Evolutionary conservation across 2,888 invertebrate genomes (phyloP).

Genomic region (Acronicta leporina): DNA sequence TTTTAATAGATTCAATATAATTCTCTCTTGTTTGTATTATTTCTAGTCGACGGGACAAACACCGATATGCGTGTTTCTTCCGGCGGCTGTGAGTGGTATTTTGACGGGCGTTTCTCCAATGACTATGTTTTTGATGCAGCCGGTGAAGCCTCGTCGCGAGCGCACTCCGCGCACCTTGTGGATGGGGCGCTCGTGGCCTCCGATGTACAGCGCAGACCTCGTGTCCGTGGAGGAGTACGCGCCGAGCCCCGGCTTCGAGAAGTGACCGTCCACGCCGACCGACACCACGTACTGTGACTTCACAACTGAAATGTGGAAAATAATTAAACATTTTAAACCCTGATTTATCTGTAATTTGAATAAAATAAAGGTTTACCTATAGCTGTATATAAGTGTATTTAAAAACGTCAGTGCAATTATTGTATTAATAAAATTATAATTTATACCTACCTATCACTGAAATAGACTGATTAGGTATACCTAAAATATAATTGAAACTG

Average conservation of each 20-base stretch:
- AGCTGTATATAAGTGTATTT: background rate
- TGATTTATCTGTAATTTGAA: too few species aligned
- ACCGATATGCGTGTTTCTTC: conserved; percentile 93
- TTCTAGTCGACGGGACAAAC: conserved; percentile 93
- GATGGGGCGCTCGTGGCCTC: conserved; percentile 91
- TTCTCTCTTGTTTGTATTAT: background rate
- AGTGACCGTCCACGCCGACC: conserved; percentile 95
- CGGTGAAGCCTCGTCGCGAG: conserved; percentile 92
- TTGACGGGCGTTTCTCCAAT: conserved; percentile 81
- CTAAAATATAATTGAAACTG: too few species aligned
- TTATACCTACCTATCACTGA: too few species aligned
- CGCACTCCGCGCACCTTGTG: conserved; percentile 90
- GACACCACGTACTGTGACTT: conserved; percentile 97
- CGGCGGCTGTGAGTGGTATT: conserved; percentile 85
- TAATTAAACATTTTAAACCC: background rate
- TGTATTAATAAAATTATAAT: too few species aligned
- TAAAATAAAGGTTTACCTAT: background rate
- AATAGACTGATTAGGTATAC: too few species aligned
- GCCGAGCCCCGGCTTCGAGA: conserved; percentile 93
- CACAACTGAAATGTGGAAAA: conserved; percentile 88
- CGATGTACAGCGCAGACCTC: conserved; percentile 95
- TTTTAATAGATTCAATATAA: too few species aligned
- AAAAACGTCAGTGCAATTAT: too few species aligned
- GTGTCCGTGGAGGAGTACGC: conserved; percentile 93
- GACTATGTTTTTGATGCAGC: conserved; percentile 93